These are phyloP conservation scores for Myopa testacea DNA, from an alignment of 2,888 invertebrate genomes.

Conservation along the genomic window DNA sequence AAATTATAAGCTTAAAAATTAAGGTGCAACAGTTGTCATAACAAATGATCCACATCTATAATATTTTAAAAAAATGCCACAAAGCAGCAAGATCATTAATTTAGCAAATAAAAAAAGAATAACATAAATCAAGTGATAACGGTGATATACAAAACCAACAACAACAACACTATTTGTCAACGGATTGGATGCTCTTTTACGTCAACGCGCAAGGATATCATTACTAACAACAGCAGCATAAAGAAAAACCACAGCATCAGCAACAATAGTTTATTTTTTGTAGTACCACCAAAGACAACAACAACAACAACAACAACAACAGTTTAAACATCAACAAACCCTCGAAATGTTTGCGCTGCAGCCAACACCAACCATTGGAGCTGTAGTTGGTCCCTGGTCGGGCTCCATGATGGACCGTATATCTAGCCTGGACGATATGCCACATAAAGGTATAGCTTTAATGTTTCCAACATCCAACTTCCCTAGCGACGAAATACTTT, in stretches of 20 bases:
- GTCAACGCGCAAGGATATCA: conserved; percentile 22
- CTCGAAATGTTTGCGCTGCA: conserved; percentile 74
- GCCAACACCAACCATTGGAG: conserved; percentile 83
- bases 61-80: neutral
- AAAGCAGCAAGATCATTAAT: neutral
- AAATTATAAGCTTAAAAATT: too few species aligned
- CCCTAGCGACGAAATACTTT: neutral
- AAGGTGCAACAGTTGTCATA: too few species aligned
- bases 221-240: conserved; percentile 20
- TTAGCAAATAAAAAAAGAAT: neutral
- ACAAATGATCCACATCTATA: too few species aligned
- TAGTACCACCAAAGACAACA: neutral
- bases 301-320: conserved; percentile 27
- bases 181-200: conserved; percentile 11
- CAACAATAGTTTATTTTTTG: too few species aligned
- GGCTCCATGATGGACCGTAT: conserved; percentile 82
- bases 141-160: neutral
- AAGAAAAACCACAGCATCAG: too few species aligned
- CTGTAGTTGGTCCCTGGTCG: conserved; percentile 85
- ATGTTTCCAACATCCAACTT: neutral
- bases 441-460: conserved; percentile 81
- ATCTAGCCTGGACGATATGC: conserved; percentile 79
- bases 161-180: neutral
- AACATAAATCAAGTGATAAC: neutral
- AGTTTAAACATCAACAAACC: neutral